These are phyloP conservation scores for Zhuqinia jingwanae DNA, from an alignment of 2,888 invertebrate genomes.

Conservation along the genomic window DNA sequence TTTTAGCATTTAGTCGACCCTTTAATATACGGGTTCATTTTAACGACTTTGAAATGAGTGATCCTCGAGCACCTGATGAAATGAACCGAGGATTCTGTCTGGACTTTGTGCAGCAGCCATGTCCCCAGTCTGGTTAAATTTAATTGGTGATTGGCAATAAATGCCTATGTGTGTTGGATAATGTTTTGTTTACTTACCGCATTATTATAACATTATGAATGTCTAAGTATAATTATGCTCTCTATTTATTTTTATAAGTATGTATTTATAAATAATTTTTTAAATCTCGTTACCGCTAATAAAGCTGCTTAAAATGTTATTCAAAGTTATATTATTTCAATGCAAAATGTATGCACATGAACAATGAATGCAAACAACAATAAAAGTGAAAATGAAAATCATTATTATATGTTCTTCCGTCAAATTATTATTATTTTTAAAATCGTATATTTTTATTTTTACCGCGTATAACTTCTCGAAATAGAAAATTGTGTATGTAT, in stretches of 20 bases:
- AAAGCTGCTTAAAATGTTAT: too few species aligned
- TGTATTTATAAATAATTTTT: background rate
- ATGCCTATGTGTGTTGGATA: background rate
- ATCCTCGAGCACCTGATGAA: conserved; percentile 77
- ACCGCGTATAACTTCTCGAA: too few species aligned
- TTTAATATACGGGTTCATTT: conserved; percentile 78
- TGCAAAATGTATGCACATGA: too few species aligned
- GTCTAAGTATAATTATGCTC: background rate
- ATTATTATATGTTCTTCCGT: too few species aligned
- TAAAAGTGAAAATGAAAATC: too few species aligned
- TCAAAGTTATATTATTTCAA: too few species aligned
- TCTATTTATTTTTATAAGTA: background rate
- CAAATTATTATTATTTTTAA: too few species aligned
- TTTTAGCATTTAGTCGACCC: conserved; percentile 78
- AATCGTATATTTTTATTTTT: too few species aligned
- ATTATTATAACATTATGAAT: background rate
- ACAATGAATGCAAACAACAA: too few species aligned
- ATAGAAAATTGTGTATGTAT: too few species aligned
- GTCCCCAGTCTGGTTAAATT: conserved; percentile 50
- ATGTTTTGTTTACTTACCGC: background rate
- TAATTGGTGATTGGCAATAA: background rate
- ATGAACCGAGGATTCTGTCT: conserved; percentile 74
- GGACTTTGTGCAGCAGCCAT: conserved; percentile 78
- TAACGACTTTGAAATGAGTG: conserved; percentile 79
- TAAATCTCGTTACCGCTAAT: background rate